phyloP scores from a whole-genome alignment of 2,888 invertebrate species.

The Empis livida region DNA sequence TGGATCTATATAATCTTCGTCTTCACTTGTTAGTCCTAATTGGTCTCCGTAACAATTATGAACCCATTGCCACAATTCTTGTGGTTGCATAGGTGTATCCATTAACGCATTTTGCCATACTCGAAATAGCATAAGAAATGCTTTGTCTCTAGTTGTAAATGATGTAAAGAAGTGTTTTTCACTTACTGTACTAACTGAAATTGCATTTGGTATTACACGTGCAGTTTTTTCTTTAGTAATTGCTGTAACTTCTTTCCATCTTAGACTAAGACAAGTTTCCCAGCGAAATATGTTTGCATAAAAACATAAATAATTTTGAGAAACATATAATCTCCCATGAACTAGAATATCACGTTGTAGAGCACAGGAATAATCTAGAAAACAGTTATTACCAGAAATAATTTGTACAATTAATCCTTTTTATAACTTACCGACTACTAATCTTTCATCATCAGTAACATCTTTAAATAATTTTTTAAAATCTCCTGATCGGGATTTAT shows the following conservation, averaged over 20 bases:
- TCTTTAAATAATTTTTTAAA: slow-evolving; percentile 87
- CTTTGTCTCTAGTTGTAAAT: slow-evolving; percentile 86
- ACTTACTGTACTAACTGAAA: slow-evolving; percentile 64
- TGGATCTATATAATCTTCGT: slow-evolving; percentile 70
- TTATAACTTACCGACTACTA: slow-evolving; percentile 70
- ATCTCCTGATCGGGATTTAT: slow-evolving; percentile 86
- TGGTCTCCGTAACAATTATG: slow-evolving; percentile 91
- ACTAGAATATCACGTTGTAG: slow-evolving; percentile 90
- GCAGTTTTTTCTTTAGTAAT: slow-evolving; percentile 93
- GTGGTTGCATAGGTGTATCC: slow-evolving; percentile 71
- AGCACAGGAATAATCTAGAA: slow-evolving; percentile 92
- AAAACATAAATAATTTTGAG: slow-evolving; percentile 91
- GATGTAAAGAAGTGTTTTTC: slow-evolving; percentile 92
- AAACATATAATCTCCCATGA: slow-evolving; percentile 90
- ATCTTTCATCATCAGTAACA: slow-evolving; percentile 77
- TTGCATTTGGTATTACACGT: slow-evolving; percentile 92
- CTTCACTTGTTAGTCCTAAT: slow-evolving; percentile 82
- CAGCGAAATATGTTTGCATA: slow-evolving; percentile 96
- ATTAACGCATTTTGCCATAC: slow-evolving; percentile 94
- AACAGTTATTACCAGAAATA: background rate
- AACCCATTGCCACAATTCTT: slow-evolving; percentile 84
- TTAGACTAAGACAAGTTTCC: slow-evolving; percentile 77
- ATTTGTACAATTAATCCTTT: background rate
- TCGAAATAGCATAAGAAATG: slow-evolving; percentile 88
- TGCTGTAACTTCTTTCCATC: slow-evolving; percentile 81